These are phyloP conservation scores for Drusus annulatus DNA, from an alignment of 1,140 invertebrate genomes.

Conservation along the genomic window DNA sequence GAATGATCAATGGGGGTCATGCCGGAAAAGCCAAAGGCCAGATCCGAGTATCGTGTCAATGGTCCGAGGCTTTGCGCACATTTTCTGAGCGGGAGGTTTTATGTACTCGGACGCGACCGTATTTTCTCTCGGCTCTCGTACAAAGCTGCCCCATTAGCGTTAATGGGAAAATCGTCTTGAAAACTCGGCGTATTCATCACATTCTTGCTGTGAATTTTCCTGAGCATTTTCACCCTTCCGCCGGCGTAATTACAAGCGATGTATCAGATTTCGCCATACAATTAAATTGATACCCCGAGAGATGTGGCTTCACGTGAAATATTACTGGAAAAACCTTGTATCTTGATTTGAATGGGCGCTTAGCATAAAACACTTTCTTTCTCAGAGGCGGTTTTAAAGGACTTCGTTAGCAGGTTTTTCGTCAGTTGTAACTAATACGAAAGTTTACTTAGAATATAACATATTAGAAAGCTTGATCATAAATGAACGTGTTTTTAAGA, in stretches of 20 bases:
- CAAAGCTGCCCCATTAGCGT: constrained; percentile 42
- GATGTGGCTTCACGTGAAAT: not conserved
- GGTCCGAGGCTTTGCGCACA: too few relatives aligned
- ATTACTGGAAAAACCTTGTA: not conserved
- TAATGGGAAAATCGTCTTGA: constrained; percentile 53
- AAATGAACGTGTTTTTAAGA: too few relatives aligned
- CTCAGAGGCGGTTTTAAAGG: too few relatives aligned
- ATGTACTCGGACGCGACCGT: constrained; percentile 28
- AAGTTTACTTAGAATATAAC: too few relatives aligned
- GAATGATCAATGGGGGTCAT: too few relatives aligned
- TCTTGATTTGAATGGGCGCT: too few relatives aligned
- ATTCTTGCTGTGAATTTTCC: constrained; percentile 9
- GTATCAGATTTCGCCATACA: constrained; percentile 26
- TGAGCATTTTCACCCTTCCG: constrained; percentile 26
- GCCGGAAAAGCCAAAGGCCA: not conserved
- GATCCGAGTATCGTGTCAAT: too few relatives aligned
- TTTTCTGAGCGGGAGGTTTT: too few relatives aligned
- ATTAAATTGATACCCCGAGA: constrained; percentile 37
- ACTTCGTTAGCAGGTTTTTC: too few relatives aligned
- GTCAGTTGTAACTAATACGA: too few relatives aligned
- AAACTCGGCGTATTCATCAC: constrained; percentile 28
- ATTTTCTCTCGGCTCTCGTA: constrained; percentile 15
- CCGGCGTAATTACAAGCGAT: constrained; percentile 33
- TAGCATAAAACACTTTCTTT: too few relatives aligned
- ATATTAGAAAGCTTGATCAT: too few relatives aligned